Percentiles rank a stretch among this genome's conserved stretches.
Conservation (phyloP, 2,888 invertebrate genomes). For the Pelosia muscerda region DNA sequence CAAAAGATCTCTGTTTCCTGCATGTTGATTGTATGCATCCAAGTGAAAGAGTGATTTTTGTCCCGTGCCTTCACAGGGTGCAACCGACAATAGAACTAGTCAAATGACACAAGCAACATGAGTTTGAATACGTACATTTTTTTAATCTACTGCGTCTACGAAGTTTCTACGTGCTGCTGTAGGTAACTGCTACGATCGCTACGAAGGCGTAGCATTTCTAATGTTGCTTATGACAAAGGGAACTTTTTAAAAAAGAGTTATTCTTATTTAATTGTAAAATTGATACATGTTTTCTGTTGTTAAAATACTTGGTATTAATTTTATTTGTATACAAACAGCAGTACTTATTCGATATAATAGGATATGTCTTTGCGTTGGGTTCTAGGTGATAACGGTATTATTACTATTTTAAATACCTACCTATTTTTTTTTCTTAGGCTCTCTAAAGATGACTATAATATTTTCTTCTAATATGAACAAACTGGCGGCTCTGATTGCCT, state of each 20-base stretch:
- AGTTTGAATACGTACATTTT: slow-evolving; percentile 5
- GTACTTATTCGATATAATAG: too few relatives aligned
- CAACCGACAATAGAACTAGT: slow-evolving; percentile 42
- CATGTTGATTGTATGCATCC: slow-evolving; percentile 84
- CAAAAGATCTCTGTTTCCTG: slow-evolving; percentile 81
- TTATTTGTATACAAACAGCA: too few relatives aligned
- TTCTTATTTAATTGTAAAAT: too few relatives aligned
- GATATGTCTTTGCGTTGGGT: too few relatives aligned
- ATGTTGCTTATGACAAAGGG: not conserved
- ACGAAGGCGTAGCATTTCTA: slow-evolving; percentile 14
- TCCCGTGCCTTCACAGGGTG: slow-evolving; percentile 59
- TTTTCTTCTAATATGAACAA: too few relatives aligned
- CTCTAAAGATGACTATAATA: too few relatives aligned
- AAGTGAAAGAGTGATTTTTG: slow-evolving; percentile 76
- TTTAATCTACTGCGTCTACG: slow-evolving; percentile 18
- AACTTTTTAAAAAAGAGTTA: not conserved
- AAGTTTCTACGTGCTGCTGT: slow-evolving; percentile 23
- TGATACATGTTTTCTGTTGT: too few relatives aligned
- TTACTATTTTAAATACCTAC: too few relatives aligned
- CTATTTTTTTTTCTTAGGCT: too few relatives aligned
- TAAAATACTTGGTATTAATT: too few relatives aligned
- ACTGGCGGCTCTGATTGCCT: too few relatives aligned
- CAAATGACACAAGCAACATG: slow-evolving; percentile 37
- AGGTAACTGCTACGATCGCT: slow-evolving; percentile 18
- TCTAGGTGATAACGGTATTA: too few relatives aligned